Percentiles rank a stretch among this genome's conserved stretches.
Conservation (phyloP, 2,888 invertebrate genomes). For the Encarsia formosa region DNA sequence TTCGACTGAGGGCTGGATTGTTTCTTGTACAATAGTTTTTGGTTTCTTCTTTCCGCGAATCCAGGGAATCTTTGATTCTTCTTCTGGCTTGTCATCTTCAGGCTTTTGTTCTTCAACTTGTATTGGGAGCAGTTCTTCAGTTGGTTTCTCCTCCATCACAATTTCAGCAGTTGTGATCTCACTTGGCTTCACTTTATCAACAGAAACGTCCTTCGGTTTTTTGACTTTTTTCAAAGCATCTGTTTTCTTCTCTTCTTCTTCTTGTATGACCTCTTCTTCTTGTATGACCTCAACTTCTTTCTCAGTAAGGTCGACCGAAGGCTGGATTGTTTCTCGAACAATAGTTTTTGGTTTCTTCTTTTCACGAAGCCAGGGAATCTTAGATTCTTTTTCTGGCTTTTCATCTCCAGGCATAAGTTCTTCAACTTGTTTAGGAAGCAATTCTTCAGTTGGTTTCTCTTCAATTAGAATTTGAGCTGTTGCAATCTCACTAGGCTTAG, state of each 20-base stretch:
- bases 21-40: not conserved
- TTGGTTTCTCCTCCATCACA: not conserved
- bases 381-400: conserved; percentile 33
- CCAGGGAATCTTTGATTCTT: not conserved
- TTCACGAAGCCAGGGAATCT: conserved; percentile 19
- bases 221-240: conserved; percentile 24
- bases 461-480: no score
- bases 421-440: conserved; percentile 34
- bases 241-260: conserved; percentile 16
- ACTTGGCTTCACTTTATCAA: not conserved
- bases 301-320: not conserved
- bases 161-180: not conserved
- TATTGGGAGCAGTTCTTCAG: not conserved
- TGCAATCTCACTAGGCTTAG: no score
- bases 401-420: conserved; percentile 22
- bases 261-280: not conserved
- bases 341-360: conserved; percentile 17
- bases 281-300: not conserved
- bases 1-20: no score
- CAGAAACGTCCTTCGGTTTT: conserved; percentile 28
- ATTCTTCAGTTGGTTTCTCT: conserved; percentile 29
- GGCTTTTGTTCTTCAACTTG: not conserved
- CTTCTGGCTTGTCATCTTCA: not conserved
- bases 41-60: not conserved
- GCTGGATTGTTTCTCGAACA: not conserved